These are phyloP conservation scores for Cerastis rubricosa DNA, from an alignment of 2,888 invertebrate species.

Conservation along the genomic window DNA sequence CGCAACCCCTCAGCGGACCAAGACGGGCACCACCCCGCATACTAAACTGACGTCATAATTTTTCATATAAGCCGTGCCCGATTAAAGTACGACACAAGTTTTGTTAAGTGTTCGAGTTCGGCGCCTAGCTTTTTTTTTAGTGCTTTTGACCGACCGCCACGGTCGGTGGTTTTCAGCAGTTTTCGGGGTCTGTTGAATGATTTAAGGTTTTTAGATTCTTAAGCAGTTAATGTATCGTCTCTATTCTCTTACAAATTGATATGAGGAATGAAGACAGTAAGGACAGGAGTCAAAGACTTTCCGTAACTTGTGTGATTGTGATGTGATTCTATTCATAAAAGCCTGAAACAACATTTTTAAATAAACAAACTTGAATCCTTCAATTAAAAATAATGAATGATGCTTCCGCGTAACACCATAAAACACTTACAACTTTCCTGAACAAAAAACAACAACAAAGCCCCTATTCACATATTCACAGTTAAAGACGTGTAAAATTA, in stretches of 20 bases:
- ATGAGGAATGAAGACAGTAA: neutral
- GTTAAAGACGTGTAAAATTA: constrained; percentile 77
- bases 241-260: neutral
- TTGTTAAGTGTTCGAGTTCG: constrained; percentile 60
- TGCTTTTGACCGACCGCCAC: neutral
- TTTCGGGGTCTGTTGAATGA: neutral
- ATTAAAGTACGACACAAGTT: constrained; percentile 78
- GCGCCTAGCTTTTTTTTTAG: constrained; percentile 34
- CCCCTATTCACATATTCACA: constrained; percentile 38
- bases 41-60: constrained; percentile 87
- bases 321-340: neutral
- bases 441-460: constrained; percentile 56
- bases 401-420: constrained; percentile 44
- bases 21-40: constrained; percentile 83
- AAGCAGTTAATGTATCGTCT: neutral
- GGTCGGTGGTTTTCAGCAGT: constrained; percentile 1
- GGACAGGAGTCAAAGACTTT: neutral
- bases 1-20: constrained; percentile 69
- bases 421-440: constrained; percentile 50
- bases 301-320: neutral
- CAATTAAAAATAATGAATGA: constrained; percentile 8
- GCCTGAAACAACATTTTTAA: too few species aligned
- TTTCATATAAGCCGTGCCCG: constrained; percentile 83
- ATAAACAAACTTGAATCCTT: neutral
- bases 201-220: constrained; percentile 1